These are phyloP conservation scores for Dromococcyx pavoninus DNA, from an alignment of 2,797 vertebrate genomes.

Conservation along the genomic window DNA sequence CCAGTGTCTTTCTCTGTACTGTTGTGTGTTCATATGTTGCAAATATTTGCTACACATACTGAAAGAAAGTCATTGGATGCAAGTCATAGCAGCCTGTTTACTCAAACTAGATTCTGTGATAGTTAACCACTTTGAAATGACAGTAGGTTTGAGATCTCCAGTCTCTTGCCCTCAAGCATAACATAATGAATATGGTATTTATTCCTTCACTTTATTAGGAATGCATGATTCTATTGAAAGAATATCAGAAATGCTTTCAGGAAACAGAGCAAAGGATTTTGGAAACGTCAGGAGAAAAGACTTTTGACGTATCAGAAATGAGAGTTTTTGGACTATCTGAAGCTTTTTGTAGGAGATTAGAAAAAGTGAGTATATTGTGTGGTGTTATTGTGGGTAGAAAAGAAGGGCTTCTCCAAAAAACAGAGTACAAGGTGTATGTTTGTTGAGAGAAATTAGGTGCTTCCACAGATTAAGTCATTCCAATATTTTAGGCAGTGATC, in stretches of 20 bases:
- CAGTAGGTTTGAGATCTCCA: not conserved
- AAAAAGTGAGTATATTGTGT: slow-evolving; percentile 76
- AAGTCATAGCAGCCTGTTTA: not conserved
- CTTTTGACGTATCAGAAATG: slow-evolving; percentile 82
- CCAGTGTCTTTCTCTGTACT: not conserved
- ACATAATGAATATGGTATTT: not conserved
- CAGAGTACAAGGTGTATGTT: not conserved
- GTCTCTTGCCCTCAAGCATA: not conserved
- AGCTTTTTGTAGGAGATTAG: slow-evolving; percentile 82
- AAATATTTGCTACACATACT: not conserved
- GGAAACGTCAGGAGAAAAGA: slow-evolving; percentile 69
- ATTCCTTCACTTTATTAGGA: slow-evolving; percentile 67
- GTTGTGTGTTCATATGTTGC: not conserved
- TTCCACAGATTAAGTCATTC: not conserved
- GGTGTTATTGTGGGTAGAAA: not conserved
- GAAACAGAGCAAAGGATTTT: slow-evolving; percentile 75
- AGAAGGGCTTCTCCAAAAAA: not conserved
- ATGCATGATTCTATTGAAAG: slow-evolving; percentile 78
- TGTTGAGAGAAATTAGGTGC: not conserved
- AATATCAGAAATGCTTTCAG: slow-evolving; percentile 82
- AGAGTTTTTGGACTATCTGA: slow-evolving; percentile 85
- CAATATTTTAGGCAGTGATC: not conserved
- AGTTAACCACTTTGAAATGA: not conserved
- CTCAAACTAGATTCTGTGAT: not conserved
- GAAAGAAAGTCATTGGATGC: not conserved